A percentile compares a stretch with the other conserved stretches of the same genome.
Conservation (phyloP, 2,797 vertebrate genomes). For the Hemibagrus guttatus region DNA sequence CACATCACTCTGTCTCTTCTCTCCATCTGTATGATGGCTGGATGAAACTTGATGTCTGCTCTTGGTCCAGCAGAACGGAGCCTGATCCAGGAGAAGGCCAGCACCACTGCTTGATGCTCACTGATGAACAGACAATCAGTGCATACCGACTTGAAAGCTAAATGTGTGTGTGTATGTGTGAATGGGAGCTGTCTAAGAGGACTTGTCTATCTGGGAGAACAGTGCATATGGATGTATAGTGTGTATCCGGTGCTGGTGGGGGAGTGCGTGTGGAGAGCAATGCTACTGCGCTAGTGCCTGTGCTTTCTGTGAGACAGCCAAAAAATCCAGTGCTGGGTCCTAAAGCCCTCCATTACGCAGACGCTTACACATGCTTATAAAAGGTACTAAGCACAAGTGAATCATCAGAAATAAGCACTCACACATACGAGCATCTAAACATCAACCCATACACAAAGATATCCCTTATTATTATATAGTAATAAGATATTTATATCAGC, state of each 20-base stretch:
- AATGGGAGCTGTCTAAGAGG: conserved; percentile 26
- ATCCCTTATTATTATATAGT: not conserved
- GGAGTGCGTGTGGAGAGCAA: conserved; percentile 67
- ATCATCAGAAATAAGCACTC: not conserved
- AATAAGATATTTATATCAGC: not conserved
- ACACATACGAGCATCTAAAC: not conserved
- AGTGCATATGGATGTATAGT: conserved; percentile 40
- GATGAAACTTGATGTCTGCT: conserved; percentile 42
- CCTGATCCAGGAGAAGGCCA: conserved; percentile 45
- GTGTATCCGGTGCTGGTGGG: conserved; percentile 50
- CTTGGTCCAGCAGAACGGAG: conserved; percentile 26
- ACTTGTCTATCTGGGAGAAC: conserved; percentile 9
- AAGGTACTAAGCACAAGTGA: conserved; percentile 1
- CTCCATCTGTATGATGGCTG: conserved; percentile 49
- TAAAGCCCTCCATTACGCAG: conserved; percentile 74
- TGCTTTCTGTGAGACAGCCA: conserved; percentile 77
- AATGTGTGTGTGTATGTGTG: conserved; percentile 18
- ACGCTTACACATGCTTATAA: not conserved
- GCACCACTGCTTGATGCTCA: conserved; percentile 21
- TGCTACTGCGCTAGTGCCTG: conserved; percentile 85
- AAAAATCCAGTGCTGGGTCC: conserved; percentile 79
- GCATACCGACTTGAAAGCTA: not conserved
- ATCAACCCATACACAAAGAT: not conserved
- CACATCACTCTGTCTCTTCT: conserved; percentile 52
- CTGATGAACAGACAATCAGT: conserved; percentile 15